These are phyloP conservation scores for Hydrochoerus hydrochaeris DNA, from an alignment of 2,113 vertebrate genomes.

Conservation along the genomic window DNA sequence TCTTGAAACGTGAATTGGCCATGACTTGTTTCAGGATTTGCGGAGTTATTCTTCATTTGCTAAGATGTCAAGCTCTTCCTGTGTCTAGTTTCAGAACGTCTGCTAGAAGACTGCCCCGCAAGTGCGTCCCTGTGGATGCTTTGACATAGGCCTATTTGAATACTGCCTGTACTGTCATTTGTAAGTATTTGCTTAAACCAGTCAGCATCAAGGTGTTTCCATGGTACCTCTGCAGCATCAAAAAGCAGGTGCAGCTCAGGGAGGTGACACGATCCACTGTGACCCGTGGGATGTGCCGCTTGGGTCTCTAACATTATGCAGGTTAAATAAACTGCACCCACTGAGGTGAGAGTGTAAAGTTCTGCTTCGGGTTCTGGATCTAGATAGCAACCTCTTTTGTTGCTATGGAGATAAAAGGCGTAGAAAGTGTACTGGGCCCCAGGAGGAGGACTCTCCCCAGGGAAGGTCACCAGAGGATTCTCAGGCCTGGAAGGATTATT, in stretches of 20 bases:
- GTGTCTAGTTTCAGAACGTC: neutral
- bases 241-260: neutral
- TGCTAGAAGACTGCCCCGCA: neutral
- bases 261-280: too few species aligned
- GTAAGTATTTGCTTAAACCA: slow-evolving; percentile 65
- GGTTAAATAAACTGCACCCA: neutral
- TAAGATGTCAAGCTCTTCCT: neutral
- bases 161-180: neutral
- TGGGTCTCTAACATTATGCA: neutral
- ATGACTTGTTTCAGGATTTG: neutral
- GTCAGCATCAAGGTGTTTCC: slow-evolving; percentile 14
- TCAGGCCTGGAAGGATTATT: neutral
- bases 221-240: neutral
- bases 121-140: rapidly evolving
- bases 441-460: slow-evolving; percentile 54
- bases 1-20: neutral
- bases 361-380: neutral
- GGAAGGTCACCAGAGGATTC: neutral
- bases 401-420: slow-evolving; percentile 49
- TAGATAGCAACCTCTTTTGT: slow-evolving; percentile 44
- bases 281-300: neutral
- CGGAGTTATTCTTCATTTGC: neutral
- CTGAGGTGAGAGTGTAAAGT: neutral
- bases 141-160: slow-evolving; percentile 43
- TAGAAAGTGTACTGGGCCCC: slow-evolving; percentile 61